Base-by-base conservation (phyloP, 2,113 vertebrate genomes). In the Pterocles burchelli region DNA sequence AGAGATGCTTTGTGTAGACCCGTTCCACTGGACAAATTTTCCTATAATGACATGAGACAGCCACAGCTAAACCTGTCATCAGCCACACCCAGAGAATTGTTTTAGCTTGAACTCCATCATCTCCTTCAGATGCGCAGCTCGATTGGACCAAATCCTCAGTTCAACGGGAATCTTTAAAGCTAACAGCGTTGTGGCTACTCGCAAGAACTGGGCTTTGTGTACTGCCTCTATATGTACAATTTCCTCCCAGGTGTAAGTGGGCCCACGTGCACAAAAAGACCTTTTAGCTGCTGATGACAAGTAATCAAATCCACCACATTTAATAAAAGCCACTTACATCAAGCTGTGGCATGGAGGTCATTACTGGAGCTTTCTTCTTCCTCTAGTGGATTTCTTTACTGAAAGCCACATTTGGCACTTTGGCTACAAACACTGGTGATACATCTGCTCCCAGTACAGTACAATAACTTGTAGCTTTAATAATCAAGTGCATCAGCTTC, bases 391-490 rank as follows among this genome's bases (percentile, higher is more conserved):
- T 10, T 25, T 38, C 78, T 49, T 59, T 28, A 38, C 17, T 46
- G 28, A 57, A 45, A 63, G 15, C n/a, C 33, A 45, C 1, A 11
- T 62, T 52, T 21, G 21, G 20, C 52, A 28, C n/a, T 85, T 58
- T 10, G 1, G 1, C 45, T 43, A 25, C 43, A 76, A 36, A 48
- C 1, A 0, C 0, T 61, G 46, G 11, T 6, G 4, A 28, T 49
- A 29, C 18, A 41, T 49, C 66, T 73, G 10, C 25, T 34, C 24
- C 43, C 43, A 18, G 2, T 5, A 43, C 31, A 20, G 38, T 24
- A 51, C 34, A 43, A 4, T 59, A 28, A 59, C 52, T 43, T 46
- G 22, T 8, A 72, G 28, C 16, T 29, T 72, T 51, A 31, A 31
- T 48, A 58, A 7, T n/a, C 2, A 57, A 8, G 13, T 16, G 11